Evolutionary conservation across 2,888 invertebrate species (phyloP), one percentile per base, ranked within the genome.

Genomic region (Ditula angustiorana): DNA sequence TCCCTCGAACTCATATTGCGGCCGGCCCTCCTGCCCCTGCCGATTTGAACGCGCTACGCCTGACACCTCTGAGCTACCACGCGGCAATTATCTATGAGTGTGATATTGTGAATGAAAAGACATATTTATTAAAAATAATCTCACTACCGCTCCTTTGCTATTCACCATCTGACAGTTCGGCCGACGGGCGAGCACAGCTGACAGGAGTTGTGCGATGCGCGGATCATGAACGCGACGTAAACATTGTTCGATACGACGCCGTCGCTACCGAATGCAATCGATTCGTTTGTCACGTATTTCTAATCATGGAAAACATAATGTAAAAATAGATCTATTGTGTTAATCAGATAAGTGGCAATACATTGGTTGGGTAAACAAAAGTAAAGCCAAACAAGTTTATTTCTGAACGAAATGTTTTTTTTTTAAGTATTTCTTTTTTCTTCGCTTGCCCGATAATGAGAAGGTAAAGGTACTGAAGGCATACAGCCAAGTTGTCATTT

Each of bases 1-100:
- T 95, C 95, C 88, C 95, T 94, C 66, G 94, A 93, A 85, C 90
- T 93, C 95, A 95, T 95, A 82, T 90, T 94, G 81, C 74, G 69
- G 70, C 71, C 67, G 70, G 71, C 74, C 74, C 73, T 80, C 74
- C 76, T 69, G 74, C 74, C 65, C 68, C 73, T 71, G 69, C 71
- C 69, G 71, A 69, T 73, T 74, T 71, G 73, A 75, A 70, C 81
- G 78, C 67, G 68, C 82, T 85, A 80, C 69, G 73, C 76, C 77
- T 80, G 80, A 79, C 70, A 7, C 41, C 41, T 41, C 8, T 41
- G 10, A 41, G 61, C 74, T 81, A 80, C 80, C 70, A 73, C 70
- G 78, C 74, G 75, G 82, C 71, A 79, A 86, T 86, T 90, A 91
- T 82, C 88, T 90, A 86, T 85, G 81, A 74, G 82, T 85, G 76